phyloP scores from a whole-genome alignment of 2,797 vertebrate genomes.

The Smutsia temminckii region DNA sequence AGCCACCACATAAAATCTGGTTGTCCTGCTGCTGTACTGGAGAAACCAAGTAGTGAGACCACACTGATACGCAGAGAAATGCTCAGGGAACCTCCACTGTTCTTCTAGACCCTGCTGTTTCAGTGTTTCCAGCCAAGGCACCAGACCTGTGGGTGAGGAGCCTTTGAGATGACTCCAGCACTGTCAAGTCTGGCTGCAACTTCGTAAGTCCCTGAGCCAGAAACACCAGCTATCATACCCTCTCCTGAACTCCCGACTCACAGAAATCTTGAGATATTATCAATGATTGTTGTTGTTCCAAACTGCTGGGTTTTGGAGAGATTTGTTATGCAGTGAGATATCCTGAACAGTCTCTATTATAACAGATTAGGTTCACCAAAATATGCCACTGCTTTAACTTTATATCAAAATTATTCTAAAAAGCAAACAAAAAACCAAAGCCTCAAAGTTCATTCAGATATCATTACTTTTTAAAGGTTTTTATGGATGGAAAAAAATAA shows the following conservation, averaged over 20 bases:
- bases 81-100: background rate
- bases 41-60: background rate
- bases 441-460: background rate
- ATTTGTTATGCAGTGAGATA: background rate
- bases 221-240: background rate
- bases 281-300: background rate
- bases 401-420: background rate
- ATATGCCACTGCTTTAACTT: background rate
- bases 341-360: background rate
- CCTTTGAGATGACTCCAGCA: background rate
- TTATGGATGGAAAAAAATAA: background rate
- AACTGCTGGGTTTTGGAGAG: background rate
- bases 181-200: background rate
- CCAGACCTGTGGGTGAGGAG: background rate
- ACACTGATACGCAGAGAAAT: fast-evolving
- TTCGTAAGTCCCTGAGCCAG: background rate
- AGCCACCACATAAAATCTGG: background rate
- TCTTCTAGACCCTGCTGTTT: background rate
- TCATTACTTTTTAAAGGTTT: background rate
- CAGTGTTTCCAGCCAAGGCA: background rate
- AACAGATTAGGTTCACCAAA: background rate
- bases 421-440: background rate
- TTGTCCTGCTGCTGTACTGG: background rate
- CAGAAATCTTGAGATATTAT: background rate
- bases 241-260: background rate